Evolutionary conservation across 2,888 invertebrate species (phyloP), one percentile per base, ranked within the genome.

Genomic region (Netelia melanura): DNA sequence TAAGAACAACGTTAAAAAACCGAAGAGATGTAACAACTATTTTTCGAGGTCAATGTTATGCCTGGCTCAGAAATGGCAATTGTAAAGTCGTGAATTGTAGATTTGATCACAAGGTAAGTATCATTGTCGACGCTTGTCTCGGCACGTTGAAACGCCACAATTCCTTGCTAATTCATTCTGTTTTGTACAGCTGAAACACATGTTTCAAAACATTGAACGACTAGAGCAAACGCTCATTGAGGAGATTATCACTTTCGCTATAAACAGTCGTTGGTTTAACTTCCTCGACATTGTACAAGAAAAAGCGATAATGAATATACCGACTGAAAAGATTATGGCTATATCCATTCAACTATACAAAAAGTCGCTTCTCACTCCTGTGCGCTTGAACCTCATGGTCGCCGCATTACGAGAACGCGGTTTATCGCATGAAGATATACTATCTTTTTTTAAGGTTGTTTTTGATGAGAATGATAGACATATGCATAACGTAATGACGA

Each of bases 21-120:
- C 78, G 38, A 52, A 8, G 58, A 6, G 81, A 81, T 3, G 17
- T 77, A 14, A 21, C 43, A 0, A 1, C 10, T 17, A 38, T 83
- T 17, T 85, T 85, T 54, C 48, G 48, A 3, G 85, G 85, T 25
- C 72, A 68, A 10, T 85, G 85, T 68, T 85, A 14, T 11, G 0
- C 10, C 2, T 85, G 85, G 85, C 58, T 85, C 14, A 80, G 21
- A 67, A 1, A 0, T 11, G 79, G 72, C 10, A 0, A 0, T 44
- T 83, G 85, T 68, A 25, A 14, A 2, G 38, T 14, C 17, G 0
- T 3, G 3, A 10, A 17, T 2, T 85, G 83, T 64, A 58, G 61
- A 68, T 85, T 9, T n/a, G 9, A 9, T 0, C 81, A 84, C 21
- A 10, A 10, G 8, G 81, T 78, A 48, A 81, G 84, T 81, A 77